These are phyloP conservation scores for Cylindroiulus punctatus DNA, from an alignment of 2,888 invertebrate genomes.

Conservation along the genomic window DNA sequence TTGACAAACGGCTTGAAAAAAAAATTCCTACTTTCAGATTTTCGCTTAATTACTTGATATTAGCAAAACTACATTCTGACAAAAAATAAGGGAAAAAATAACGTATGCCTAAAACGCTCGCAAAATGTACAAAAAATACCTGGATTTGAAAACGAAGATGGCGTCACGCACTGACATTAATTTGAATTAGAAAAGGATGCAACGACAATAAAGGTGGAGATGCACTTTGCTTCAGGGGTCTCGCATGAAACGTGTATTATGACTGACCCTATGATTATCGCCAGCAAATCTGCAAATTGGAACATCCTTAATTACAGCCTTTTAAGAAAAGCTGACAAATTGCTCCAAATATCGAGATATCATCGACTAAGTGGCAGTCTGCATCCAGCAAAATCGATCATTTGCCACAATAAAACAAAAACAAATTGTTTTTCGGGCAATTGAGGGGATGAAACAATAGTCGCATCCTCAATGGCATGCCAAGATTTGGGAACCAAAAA, in stretches of 20 bases:
- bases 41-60: not conserved
- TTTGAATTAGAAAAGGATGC: not conserved
- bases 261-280: not conserved
- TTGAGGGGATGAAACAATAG: not conserved
- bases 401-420: not conserved
- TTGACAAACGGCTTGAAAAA: not conserved
- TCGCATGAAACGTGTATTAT: not conserved
- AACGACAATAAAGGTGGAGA: slow-evolving; percentile 22
- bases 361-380: slow-evolving; percentile 13
- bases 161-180: not conserved
- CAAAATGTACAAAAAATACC: not conserved
- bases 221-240: not conserved
- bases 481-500: not conserved
- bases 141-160: not conserved
- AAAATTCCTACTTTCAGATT: not conserved
- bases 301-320: not conserved
- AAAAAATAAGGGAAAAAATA: not conserved
- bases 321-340: slow-evolving; percentile 5
- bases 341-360: not conserved
- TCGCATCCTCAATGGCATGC: not conserved
- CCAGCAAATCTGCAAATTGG: not conserved
- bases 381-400: not conserved
- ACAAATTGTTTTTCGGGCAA: not conserved
- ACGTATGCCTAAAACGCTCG: not conserved
- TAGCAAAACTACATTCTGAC: not conserved